Evolutionary conservation across 2,797 vertebrate genomes (phyloP).

Genomic region (Chromis chromis): DNA sequence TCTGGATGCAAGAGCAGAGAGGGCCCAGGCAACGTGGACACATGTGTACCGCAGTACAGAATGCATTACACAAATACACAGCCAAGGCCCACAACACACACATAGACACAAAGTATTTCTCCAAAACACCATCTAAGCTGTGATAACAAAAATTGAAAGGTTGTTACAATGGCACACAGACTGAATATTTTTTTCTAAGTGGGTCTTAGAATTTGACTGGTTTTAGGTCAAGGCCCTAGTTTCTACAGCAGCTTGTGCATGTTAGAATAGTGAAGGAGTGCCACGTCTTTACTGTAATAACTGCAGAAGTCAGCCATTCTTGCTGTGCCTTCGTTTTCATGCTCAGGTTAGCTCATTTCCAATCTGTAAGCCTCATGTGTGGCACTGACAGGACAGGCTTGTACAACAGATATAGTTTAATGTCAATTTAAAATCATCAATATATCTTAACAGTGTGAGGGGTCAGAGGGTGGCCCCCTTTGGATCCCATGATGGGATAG

Average conservation of each 20-base stretch:
- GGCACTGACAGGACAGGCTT: too few relatives aligned
- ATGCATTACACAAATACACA: conserved; percentile 35
- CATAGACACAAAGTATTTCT: conserved; percentile 8
- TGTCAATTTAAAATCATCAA: too few relatives aligned
- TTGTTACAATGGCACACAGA: conserved; percentile 1
- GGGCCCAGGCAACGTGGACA: conserved; percentile 64
- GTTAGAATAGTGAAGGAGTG: conserved; percentile 16
- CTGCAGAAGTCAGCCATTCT: conserved; percentile 45
- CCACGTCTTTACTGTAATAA: conserved; percentile 56
- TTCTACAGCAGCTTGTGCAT: conserved; percentile 25
- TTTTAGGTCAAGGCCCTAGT: conserved; percentile 20
- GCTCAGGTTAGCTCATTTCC: conserved; percentile 54
- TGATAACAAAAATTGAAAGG: conserved; percentile 26
- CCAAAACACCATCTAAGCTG: conserved; percentile 1
- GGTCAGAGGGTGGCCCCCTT: too few relatives aligned
- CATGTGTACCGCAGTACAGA: conserved; percentile 38
- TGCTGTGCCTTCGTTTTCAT: conserved; percentile 62
- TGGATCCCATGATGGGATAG: too few relatives aligned
- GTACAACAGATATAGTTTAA: too few relatives aligned
- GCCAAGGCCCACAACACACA: conserved; percentile 4
- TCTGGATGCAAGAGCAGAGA: conserved; percentile 61
- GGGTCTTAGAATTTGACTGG: conserved; percentile 25
- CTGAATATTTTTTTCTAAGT: conserved; percentile 6
- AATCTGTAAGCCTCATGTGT: too few relatives aligned
- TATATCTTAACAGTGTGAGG: too few relatives aligned